phyloP scores from a whole-genome alignment of 2,888 invertebrate species.

The Nebria salina region DNA sequence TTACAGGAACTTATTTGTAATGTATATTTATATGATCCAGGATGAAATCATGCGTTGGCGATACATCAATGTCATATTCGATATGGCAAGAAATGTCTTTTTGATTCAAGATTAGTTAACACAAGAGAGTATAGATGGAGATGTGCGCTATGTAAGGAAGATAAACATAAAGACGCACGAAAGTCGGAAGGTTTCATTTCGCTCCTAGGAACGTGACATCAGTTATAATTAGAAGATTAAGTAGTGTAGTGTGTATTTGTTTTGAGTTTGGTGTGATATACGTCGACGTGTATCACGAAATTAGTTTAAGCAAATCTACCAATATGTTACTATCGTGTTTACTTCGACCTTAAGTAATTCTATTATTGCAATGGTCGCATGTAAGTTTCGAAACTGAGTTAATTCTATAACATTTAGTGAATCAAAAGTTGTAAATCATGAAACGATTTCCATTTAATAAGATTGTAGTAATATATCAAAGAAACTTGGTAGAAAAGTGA shows the following conservation, averaged over 20 bases:
- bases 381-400: background rate
- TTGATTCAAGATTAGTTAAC: background rate
- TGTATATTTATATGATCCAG: background rate
- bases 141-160: background rate
- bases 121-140: background rate
- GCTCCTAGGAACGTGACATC: conserved; percentile 20
- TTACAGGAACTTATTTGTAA: background rate
- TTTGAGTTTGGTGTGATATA: background rate
- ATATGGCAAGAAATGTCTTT: background rate
- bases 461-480: no score
- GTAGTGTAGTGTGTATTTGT: conserved; percentile 8
- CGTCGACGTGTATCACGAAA: conserved; percentile 23
- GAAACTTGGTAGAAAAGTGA: no score
- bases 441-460: no score
- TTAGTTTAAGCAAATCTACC: conserved; percentile 10
- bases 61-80: background rate
- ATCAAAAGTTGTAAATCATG: no score
- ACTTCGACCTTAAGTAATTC: background rate
- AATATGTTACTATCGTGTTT: background rate
- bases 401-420: background rate
- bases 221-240: conserved; percentile 27
- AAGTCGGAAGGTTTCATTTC: conserved; percentile 18
- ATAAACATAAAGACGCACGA: background rate
- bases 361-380: background rate
- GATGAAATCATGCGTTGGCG: background rate